Percentiles rank a stretch among this genome's conserved stretches.
phyloP scores from a whole-genome alignment of 2,888 invertebrate genomes.

The Andrena chrysosceles region DNA sequence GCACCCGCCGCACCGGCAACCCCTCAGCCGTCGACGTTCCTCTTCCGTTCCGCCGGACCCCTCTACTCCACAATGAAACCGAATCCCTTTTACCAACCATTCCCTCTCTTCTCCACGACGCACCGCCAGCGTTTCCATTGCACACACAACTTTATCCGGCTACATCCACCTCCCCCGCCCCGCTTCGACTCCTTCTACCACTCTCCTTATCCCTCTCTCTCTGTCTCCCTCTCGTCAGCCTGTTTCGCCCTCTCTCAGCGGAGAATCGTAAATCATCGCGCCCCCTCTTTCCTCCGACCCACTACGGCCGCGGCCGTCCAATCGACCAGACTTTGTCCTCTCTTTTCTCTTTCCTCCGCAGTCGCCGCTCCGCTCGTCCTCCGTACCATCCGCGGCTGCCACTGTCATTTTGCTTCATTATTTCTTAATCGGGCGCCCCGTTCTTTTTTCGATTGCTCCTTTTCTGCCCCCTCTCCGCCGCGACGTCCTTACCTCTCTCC shows the following conservation, averaged over 20 bases:
- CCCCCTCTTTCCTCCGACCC: slow-evolving; percentile 33
- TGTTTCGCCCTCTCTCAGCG: slow-evolving; percentile 21
- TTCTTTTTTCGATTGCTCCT: slow-evolving; percentile 50
- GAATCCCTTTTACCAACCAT: slow-evolving; percentile 53
- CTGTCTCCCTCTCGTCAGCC: background rate
- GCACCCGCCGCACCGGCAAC: background rate
- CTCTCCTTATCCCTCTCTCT: background rate
- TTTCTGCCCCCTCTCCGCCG: background rate
- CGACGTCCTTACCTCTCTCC: background rate
- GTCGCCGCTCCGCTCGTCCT: background rate
- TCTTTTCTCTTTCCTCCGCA: slow-evolving; percentile 14
- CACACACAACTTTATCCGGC: slow-evolving; percentile 27
- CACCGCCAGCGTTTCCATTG: slow-evolving; percentile 19
- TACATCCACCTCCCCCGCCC: slow-evolving; percentile 12
- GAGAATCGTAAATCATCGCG: slow-evolving; percentile 66
- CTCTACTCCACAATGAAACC: slow-evolving; percentile 41
- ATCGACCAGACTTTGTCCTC: slow-evolving; percentile 54
- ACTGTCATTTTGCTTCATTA: slow-evolving; percentile 61
- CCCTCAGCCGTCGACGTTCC: background rate
- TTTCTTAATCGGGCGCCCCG: slow-evolving; percentile 57
- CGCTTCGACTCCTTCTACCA: background rate
- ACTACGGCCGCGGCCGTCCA: slow-evolving; percentile 24
- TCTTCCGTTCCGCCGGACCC: slow-evolving; percentile 8
- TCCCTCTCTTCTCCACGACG: background rate
- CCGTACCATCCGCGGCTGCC: background rate